Percentiles rank a stretch among this genome's conserved stretches.
Evolutionary conservation across 2,113 vertebrate genomes (phyloP).

Genomic region (Thunnus maccoyii): DNA sequence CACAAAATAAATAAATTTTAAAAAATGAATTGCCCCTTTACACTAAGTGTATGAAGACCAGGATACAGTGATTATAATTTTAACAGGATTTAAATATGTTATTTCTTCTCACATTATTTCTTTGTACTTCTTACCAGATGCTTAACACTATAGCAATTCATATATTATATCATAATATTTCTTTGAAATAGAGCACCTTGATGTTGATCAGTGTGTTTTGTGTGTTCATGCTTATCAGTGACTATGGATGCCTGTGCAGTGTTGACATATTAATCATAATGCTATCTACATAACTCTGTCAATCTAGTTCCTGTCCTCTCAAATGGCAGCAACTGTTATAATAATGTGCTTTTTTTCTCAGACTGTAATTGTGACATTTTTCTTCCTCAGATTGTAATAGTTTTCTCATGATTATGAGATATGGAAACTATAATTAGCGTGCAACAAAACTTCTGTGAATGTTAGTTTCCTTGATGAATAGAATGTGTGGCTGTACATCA

Average conservation of each 20-base stretch:
- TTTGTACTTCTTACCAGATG: not conserved
- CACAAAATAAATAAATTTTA: too few species aligned
- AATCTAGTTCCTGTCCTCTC: constrained; percentile 10
- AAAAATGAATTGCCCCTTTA: too few species aligned
- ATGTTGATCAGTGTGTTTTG: not conserved
- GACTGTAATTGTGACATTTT: constrained; percentile 29
- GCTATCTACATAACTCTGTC: not conserved
- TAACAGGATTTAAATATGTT: too few species aligned
- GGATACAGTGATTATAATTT: too few species aligned
- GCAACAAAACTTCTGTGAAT: constrained; percentile 22
- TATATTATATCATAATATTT: not conserved
- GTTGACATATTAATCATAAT: not conserved
- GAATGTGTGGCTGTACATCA: not conserved
- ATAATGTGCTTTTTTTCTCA: constrained; percentile 23
- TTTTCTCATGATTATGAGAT: constrained; percentile 34
- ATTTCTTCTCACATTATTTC: too few species aligned
- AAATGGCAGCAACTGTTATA: constrained; percentile 2
- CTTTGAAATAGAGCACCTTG: not conserved
- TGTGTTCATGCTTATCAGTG: not conserved
- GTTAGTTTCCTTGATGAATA: constrained; percentile 9
- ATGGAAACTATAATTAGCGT: constrained; percentile 34
- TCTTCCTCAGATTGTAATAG: constrained; percentile 26
- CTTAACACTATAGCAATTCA: not conserved
- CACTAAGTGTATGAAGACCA: too few species aligned
- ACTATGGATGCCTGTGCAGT: not conserved